phyloP scores from a whole-genome alignment of 37 sponge, comb jelly and placozoan species.

The Halisarca cf. caerulea region DNA sequence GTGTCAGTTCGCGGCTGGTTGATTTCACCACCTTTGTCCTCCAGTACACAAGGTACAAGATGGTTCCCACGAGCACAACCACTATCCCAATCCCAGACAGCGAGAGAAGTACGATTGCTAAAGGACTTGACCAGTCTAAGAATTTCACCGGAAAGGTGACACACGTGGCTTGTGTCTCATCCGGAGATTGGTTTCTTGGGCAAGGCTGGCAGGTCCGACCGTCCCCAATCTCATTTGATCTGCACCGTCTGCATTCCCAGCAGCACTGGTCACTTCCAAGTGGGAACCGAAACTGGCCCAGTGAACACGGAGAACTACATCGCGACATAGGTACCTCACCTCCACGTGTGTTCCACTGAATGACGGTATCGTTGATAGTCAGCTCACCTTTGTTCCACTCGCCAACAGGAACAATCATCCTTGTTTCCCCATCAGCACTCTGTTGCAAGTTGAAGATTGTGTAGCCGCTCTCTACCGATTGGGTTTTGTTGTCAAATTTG shows the following conservation, averaged over 20 bases:
- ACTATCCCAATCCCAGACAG: background rate
- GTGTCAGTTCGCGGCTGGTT: background rate
- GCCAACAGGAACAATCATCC: background rate
- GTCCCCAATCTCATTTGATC: background rate
- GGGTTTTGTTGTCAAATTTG: background rate
- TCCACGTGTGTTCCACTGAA: background rate
- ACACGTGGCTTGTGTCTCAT: background rate
- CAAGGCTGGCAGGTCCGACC: background rate
- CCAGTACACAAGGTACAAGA: background rate
- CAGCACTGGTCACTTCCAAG: background rate
- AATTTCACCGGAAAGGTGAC: background rate
- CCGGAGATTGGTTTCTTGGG: background rate
- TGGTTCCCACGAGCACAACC: background rate
- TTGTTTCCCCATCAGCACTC: background rate
- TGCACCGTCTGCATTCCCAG: background rate
- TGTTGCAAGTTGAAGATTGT: background rate
- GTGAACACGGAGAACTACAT: background rate
- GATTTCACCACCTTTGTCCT: background rate
- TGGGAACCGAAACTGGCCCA: background rate
- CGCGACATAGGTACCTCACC: background rate
- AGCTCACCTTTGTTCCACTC: background rate
- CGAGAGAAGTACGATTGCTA: background rate
- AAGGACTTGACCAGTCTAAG: background rate
- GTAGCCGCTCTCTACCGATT: background rate
- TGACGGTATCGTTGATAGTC: background rate